Evolutionary conservation across 2,888 invertebrate genomes (phyloP).

Genomic region (Miltochrista miniata): DNA sequence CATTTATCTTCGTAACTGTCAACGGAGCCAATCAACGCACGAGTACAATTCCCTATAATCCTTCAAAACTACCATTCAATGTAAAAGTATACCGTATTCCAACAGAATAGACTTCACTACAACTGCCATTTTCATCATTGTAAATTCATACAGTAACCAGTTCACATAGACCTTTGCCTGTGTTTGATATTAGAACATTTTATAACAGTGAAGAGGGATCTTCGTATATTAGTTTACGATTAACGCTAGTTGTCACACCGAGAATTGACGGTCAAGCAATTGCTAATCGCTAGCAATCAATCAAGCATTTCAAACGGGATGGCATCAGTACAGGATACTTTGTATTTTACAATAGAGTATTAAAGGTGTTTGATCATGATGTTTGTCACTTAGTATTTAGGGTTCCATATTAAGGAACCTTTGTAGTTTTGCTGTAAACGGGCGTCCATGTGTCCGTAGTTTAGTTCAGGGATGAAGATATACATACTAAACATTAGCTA

Average conservation of each 20-base stretch:
- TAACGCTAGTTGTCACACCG: constrained; percentile 45
- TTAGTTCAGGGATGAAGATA: too few species aligned
- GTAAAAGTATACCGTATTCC: constrained; percentile 26
- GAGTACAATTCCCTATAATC: constrained; percentile 58
- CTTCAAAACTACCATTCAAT: constrained; percentile 12
- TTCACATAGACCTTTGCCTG: constrained; percentile 47
- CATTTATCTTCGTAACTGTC: constrained; percentile 81
- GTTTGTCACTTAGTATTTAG: background rate
- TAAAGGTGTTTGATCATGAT: constrained; percentile 19
- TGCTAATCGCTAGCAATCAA: constrained; percentile 63
- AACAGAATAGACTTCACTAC: constrained; percentile 12
- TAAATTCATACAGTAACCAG: constrained; percentile 41
- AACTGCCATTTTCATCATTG: constrained; percentile 35
- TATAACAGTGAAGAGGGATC: constrained; percentile 36
- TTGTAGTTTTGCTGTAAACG: too few species aligned
- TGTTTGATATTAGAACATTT: constrained; percentile 37
- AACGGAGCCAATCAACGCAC: constrained; percentile 76
- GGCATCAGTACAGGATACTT: constrained; percentile 27
- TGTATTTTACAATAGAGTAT: constrained; percentile 23
- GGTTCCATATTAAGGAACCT: too few species aligned
- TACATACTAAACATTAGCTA: too few species aligned
- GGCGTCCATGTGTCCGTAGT: too few species aligned
- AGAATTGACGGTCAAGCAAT: constrained; percentile 59
- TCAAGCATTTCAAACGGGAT: constrained; percentile 54
- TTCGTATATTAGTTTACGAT: constrained; percentile 42